These are phyloP conservation scores for Mactromeris polynyma DNA, from an alignment of 2,888 invertebrate genomes.

Conservation along the genomic window DNA sequence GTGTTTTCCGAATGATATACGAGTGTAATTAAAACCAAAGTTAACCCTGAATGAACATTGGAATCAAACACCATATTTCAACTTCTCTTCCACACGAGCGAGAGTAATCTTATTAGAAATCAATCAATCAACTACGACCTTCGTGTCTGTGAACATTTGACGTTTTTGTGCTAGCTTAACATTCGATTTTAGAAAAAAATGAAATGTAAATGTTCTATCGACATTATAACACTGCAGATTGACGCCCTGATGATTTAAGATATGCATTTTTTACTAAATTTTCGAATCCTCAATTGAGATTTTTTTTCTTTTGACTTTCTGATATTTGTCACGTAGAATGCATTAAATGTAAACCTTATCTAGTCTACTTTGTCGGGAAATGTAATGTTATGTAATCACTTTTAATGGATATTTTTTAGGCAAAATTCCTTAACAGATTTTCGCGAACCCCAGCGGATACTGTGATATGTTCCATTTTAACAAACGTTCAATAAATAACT, in stretches of 20 bases:
- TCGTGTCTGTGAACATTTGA: neutral
- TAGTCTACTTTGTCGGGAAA: neutral
- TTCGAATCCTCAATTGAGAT: too few relatives aligned
- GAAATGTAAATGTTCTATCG: neutral
- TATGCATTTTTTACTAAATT: too few relatives aligned
- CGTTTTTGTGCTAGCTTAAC: neutral
- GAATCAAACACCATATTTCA: neutral
- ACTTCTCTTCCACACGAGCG: neutral
- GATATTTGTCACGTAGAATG: neutral
- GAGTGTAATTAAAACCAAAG: too few relatives aligned
- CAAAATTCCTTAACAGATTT: constrained; percentile 18
- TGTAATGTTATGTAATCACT: neutral
- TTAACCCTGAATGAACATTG: too few relatives aligned
- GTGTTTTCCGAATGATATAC: too few relatives aligned
- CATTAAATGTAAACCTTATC: neutral
- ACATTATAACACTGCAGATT: neutral
- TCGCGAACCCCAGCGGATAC: neutral
- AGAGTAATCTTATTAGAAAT: neutral
- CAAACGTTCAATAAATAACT: constrained; percentile 37
- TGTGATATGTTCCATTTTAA: constrained; percentile 7
- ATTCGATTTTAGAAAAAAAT: neutral
- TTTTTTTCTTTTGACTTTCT: too few relatives aligned
- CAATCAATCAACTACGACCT: neutral
- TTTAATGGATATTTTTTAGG: neutral
- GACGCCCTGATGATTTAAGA: neutral